Conservation (phyloP, 2,797 vertebrate species). For the Muscicapa striata region DNA sequence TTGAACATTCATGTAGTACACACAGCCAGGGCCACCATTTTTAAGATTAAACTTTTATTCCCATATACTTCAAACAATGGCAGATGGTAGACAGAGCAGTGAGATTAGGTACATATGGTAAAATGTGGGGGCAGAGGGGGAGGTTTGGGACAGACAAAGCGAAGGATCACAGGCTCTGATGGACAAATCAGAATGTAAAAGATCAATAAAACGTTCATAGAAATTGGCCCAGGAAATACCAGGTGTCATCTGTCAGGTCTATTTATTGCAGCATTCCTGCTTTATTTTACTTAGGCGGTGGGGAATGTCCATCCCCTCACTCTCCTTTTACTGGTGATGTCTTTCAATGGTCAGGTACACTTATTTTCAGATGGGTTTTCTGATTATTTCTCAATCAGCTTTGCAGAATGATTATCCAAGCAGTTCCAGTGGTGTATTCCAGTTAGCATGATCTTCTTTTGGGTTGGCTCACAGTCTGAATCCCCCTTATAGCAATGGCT, state of each 20-base stretch:
- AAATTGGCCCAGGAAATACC: conserved; percentile 56
- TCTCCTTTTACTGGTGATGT: neutral
- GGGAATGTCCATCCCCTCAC: neutral
- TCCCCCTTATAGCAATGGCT: neutral
- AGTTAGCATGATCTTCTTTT: neutral
- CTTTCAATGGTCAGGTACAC: neutral
- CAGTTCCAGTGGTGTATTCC: neutral
- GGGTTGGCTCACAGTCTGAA: neutral
- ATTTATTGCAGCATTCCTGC: conserved; percentile 37
- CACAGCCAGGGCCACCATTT: conserved; percentile 18
- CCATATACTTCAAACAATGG: conserved; percentile 50
- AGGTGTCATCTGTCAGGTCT: conserved; percentile 56
- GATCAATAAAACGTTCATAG: conserved; percentile 39
- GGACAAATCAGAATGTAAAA: conserved; percentile 53
- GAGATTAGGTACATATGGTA: conserved; percentile 58
- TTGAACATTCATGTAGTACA: neutral
- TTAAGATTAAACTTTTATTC: conserved; percentile 46
- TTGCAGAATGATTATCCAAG: neutral
- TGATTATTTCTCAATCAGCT: neutral
- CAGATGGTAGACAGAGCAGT: conserved; percentile 48
- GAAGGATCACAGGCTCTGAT: conserved; percentile 41
- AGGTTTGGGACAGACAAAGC: conserved; percentile 26
- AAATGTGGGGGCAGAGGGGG: neutral
- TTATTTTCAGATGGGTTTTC: neutral
- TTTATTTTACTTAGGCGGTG: conserved; percentile 33